Evolutionary conservation across 1,140 invertebrate species (phyloP), one percentile per base, ranked within the genome.

Genomic region (Ctenoplectra terminalis): DNA sequence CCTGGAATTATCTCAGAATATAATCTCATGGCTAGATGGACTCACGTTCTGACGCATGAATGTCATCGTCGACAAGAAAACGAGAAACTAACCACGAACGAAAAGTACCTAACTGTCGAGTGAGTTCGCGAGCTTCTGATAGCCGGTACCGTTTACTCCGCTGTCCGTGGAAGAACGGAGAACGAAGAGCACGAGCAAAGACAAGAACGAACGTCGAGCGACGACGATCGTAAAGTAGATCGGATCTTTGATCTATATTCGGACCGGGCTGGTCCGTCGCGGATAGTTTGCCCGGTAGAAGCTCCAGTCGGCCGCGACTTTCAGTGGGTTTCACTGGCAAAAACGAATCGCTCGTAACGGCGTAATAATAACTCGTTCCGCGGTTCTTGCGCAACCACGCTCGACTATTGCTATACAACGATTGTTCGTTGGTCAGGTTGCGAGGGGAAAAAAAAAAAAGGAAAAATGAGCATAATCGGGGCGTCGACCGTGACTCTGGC

Each of bases 161-260:
- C 46, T 82, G 84, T 88, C 61, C 23, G 71, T 48, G 54, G 56
- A 40, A 4, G 31, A 77, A 76, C 54, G 46, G 52, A 70, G 43
- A 60, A 61, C 34, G 82, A 20, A 64, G 74, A 74, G 56, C 69
- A 31, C 75, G 67, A 37, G 26, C 67, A 43, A 74, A 77, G 72
- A 29, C 54, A 69, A n/a, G 60, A 7, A 56, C n/a, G 74, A 52
- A 82, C 84, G 63, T 71, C 37, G 48, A 72, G 63, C 66, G 73
- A 63, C 76, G 67, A 84, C 83, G 84, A 92, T 93, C 90, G 90
- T 92, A 90, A 93, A 92, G 89, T 90, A 90, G 89, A 90, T 93
- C 88, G 91, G 83, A 90, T 88, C 91, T 93, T 93, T 93, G 91
- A 93, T 92, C 92, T 92, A 93, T 92, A 93, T 93, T 92, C 87